phyloP scores from a whole-genome alignment of 2,888 invertebrate species.

The Agrochola circellaris region DNA sequence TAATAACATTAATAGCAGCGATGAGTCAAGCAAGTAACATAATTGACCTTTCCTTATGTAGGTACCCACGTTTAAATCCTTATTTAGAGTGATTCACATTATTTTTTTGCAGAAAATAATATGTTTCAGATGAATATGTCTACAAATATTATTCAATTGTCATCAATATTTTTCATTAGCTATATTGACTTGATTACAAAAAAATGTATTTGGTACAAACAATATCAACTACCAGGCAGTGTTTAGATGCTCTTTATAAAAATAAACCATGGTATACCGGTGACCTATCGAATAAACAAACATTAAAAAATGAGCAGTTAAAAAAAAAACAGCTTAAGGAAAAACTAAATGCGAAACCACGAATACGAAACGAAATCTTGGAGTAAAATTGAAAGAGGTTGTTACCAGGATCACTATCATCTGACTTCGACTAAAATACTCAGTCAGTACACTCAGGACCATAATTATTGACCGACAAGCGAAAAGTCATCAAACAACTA shows the following conservation, averaged over 20 bases:
- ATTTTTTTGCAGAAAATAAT: constrained; percentile 33
- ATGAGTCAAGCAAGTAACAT: constrained; percentile 47
- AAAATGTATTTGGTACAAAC: too few species aligned
- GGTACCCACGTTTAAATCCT: constrained; percentile 32
- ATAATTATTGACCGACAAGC: not conserved
- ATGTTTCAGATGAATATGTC: constrained; percentile 10
- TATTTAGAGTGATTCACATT: constrained; percentile 38
- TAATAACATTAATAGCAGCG: constrained; percentile 27
- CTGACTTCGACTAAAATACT: not conserved
- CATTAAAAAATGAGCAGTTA: not conserved
- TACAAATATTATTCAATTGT: too few species aligned
- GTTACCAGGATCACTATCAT: not conserved
- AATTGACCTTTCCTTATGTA: constrained; percentile 58
- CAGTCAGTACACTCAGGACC: not conserved
- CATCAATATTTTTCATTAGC: too few species aligned
- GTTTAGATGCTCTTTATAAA: too few species aligned
- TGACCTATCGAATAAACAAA: not conserved
- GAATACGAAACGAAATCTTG: not conserved
- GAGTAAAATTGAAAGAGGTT: not conserved
- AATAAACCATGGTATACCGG: too few species aligned
- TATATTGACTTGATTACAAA: too few species aligned
- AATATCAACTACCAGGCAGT: too few species aligned
- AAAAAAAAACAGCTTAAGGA: not conserved
- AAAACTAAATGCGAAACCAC: constrained; percentile 1
- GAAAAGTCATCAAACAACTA: not conserved